Base-by-base conservation (phyloP, 64 coral and sea anemone species). In the Montipora cactus region DNA sequence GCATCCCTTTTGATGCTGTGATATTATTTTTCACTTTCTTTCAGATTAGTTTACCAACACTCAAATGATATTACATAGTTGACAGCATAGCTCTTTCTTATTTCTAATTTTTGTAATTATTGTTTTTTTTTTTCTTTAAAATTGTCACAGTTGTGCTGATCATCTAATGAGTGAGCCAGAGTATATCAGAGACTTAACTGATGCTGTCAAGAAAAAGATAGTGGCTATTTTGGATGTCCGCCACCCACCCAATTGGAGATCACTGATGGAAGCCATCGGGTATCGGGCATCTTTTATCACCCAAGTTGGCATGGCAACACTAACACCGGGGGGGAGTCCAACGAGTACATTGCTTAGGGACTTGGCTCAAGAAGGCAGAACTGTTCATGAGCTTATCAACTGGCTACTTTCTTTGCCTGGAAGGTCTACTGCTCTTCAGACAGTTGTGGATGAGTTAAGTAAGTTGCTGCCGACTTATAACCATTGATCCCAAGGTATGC, bases 211-310 rank as follows among this genome's bases (percentile, higher is more conserved):
- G 91, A 81, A 23, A 20, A 13, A 78, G 46, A 67, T 99, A 23
- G 90, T 61, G 4, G n/a, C 73, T 83, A 18, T 84, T 14, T 81
- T 99, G 21, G 98, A 99, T 57, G 68, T 67, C 16, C 61, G 8
- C 22, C 28, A 99, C 0, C 37, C 44, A 51, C 94, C 98, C 14
- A 98, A 95, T 66, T 99, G 98, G 98, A 90, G 80, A 44, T 87
- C 74, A 13, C 79, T 99, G 1, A 92, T 99, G n/a, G 72, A 45
- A 6, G 50, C 23, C 47, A 66, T 95, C 15, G 61, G 61, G 14
- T 64, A 64, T 64, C 11, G 61, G 3, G 11, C 61, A 14, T 64
- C n/a, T 28, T 68, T 47, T 51, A 79, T 89, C 20, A 14, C 89
- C 20, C 90, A 95, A 79, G 73, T 99, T 75, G 89, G 66, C 28